These are phyloP conservation scores for Zaprionus taronus DNA, from an alignment of 1,140 invertebrate genomes.

Conservation along the genomic window DNA sequence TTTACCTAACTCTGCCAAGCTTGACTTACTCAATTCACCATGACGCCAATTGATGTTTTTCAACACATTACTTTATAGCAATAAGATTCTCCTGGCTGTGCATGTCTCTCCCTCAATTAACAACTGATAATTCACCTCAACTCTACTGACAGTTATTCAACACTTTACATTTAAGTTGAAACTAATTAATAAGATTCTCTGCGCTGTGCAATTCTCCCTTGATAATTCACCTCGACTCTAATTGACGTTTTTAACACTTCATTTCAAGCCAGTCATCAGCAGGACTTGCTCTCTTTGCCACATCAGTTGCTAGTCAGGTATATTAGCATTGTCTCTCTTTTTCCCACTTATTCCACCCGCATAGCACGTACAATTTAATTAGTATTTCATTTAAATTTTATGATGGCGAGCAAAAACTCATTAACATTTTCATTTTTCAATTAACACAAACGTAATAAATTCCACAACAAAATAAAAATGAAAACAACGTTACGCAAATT, in stretches of 20 bases:
- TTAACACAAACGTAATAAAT: constrained; percentile 84
- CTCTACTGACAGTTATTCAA: too few relatives aligned
- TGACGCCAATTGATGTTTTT: not conserved
- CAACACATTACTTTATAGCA: too few relatives aligned
- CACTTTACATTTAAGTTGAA: too few relatives aligned
- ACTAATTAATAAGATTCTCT: too few relatives aligned
- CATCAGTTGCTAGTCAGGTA: not conserved
- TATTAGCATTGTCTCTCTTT: not conserved
- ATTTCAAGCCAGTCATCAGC: not conserved
- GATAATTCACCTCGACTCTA: not conserved
- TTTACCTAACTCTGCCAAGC: not conserved
- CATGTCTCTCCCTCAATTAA: too few relatives aligned
- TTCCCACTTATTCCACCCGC: not conserved
- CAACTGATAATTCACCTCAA: too few relatives aligned
- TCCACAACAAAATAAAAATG: constrained; percentile 54
- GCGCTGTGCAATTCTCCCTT: too few relatives aligned
- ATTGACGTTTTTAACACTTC: not conserved
- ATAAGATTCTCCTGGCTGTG: too few relatives aligned
- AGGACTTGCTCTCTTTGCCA: not conserved
- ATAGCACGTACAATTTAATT: constrained; percentile 68
- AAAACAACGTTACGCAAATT: constrained; percentile 55
- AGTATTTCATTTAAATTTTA: constrained; percentile 78
- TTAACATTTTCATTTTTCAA: constrained; percentile 84
- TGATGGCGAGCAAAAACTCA: constrained; percentile 69
- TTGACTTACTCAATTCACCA: not conserved